Base-by-base conservation (phyloP, 1,140 invertebrate species). In the Drosophila nannoptera region DNA sequence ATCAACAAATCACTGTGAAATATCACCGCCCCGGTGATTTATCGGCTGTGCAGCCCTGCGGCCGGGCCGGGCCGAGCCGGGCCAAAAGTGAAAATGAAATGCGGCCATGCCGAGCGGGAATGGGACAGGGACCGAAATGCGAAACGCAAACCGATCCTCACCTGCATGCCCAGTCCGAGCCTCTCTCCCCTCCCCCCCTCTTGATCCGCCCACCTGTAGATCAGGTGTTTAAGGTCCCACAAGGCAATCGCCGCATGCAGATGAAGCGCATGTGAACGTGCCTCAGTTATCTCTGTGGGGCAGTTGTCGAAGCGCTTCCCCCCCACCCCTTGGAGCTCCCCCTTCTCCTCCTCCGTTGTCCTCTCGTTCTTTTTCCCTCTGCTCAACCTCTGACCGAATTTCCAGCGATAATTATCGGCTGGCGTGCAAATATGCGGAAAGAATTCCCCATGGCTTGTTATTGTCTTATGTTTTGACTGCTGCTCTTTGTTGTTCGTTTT, bases 321-420 rank as follows among this genome's bases (percentile, higher is more conserved):
- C 5, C 32, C 38, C 11, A 11, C 7, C 7, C 40, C n/a, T n/a
- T n/a, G n/a, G n/a, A 11, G 54, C 12, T 22, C 31, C 9, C 31
- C 3, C 9, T 49, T 12, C 29, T 53, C 9, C 5, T 53, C 8
- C 33, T 35, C 2, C n/a, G 36, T 5, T 5, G 22, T 11, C 29
- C 53, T 6, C 31, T 49, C 22, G 29, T 7, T 7, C 36, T 31
- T 45, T 29, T 7, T 38, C 38, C 45, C 31, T 7, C 35, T 35
- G 36, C 7, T 78, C 80, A 84, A 84, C 81, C 81, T 86, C 77
- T 84, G 77, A 84, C 81, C 82, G 81, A 84, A 86, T 86, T 84
- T 84, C 59, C 42, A 75, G 77, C 64, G 81, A 86, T 81, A 86
- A 84, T 81, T 84, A 84, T 86, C 81, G 68, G 50, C 67, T 86